A percentile compares a stretch with the other conserved stretches of the same genome.
Conservation (phyloP, 2,797 vertebrate genomes). For the Emys orbicularis region DNA sequence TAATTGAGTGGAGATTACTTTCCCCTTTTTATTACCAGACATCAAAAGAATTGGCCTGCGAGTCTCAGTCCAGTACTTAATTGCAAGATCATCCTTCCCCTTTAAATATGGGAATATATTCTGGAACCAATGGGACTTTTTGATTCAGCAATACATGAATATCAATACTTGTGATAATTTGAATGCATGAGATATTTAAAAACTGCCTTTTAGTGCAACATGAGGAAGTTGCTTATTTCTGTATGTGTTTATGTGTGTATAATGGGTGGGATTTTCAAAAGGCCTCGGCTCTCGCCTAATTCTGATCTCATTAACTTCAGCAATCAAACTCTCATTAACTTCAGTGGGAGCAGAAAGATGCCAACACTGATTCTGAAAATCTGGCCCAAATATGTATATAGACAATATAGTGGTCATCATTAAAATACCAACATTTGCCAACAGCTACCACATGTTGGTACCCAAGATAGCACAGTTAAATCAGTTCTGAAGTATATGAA, state of each 20-base stretch:
- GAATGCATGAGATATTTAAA: background rate
- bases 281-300: background rate
- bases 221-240: background rate
- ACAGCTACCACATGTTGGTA: accelerated
- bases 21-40: background rate
- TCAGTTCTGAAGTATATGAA: background rate
- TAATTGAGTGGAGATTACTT: background rate
- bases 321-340: background rate
- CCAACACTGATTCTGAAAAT: background rate
- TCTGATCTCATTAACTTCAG: background rate
- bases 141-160: background rate
- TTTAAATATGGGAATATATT: background rate
- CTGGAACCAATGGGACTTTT: background rate
- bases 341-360: background rate
- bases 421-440: background rate
- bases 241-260: accelerated
- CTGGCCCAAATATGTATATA: accelerated
- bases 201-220: background rate
- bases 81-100: background rate
- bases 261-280: background rate
- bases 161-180: background rate
- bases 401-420: accelerated
- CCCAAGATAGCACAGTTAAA: background rate
- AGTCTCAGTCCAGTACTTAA: background rate
- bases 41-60: background rate